Base-by-base conservation (phyloP, 2,797 vertebrate species). In the Emys orbicularis region DNA sequence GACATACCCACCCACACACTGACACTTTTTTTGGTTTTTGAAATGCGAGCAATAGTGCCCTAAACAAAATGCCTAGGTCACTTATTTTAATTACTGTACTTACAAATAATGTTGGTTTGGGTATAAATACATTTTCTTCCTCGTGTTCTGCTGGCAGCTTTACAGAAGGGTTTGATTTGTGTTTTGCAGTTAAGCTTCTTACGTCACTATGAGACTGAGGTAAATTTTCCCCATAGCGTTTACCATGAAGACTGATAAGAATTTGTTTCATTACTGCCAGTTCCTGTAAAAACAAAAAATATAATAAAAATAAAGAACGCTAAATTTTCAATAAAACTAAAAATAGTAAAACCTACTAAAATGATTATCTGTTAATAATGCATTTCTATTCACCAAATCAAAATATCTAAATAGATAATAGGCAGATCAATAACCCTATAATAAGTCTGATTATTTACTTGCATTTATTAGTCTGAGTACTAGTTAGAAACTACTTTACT, bases 91-190 rank as follows among this genome's bases (percentile, higher is more conserved):
- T 56, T 34, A 81, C 1, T 79, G 5, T 97, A 99, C 99, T 99
- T 98, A 99, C 99, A 98, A 99, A 99, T 94, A 99, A 98, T 0
- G 99, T 99, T 91, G 99, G 99, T 96, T 99, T 99, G 82, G 99
- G 99, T 96, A 95, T 98, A 95, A 98, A 98, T 59, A 98, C 88
- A 25, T 97, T 98, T 93, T 98, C 99, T 94, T 99, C 98, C 49
- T 98, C 98, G 8, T 97, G 97, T 56, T 97, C 97, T 96, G 94
- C 92, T 44, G 94, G 91, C 88, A 95, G 81, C 87, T 96, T 97
- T 95, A 86, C 84, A 52, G 96, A 92, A 74, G 94, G 81, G 94
- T 95, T 98, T 81, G 97, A 90, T 88, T 97, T 95, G 41, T 87
- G 97, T 89, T 96, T 97, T 93, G 90, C 95, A 47, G 94, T 37